Conservation (phyloP, 2,888 invertebrate genomes). For the Rhaphigaster nebulosa region DNA sequence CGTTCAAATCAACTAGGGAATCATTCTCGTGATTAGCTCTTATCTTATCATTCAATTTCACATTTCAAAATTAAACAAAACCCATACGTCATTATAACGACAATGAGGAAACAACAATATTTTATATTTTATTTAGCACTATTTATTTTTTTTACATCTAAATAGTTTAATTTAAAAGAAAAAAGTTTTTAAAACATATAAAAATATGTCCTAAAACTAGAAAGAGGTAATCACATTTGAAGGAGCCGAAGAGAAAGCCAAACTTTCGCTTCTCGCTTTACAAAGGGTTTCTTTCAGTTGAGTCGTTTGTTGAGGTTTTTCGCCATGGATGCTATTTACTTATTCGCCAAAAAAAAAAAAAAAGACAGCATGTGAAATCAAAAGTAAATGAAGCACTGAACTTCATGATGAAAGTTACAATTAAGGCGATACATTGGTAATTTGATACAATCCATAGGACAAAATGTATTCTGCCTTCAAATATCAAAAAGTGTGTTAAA, state of each 20-base stretch:
- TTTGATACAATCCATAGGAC: background rate
- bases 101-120: background rate
- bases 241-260: slow-evolving; percentile 4
- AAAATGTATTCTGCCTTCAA: background rate
- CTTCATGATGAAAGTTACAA: background rate
- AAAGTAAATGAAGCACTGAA: background rate
- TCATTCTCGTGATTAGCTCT: background rate
- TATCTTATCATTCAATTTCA: slow-evolving; percentile 41
- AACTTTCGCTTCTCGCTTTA: background rate
- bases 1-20: background rate
- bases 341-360: background rate
- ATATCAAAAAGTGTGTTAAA: too few species aligned
- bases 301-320: slow-evolving; percentile 9
- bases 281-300: slow-evolving; percentile 7
- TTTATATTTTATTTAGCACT: background rate
- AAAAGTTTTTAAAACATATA: background rate
- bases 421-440: background rate
- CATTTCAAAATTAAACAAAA: slow-evolving; percentile 26
- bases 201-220: background rate
- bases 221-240: slow-evolving; percentile 33
- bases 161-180: background rate
- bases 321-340: background rate
- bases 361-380: slow-evolving; percentile 6
- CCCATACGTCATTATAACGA: background rate
- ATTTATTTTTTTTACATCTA: background rate